Base-by-base conservation (phyloP, 2,797 vertebrate species). In the Rhinichthys osculus region DNA sequence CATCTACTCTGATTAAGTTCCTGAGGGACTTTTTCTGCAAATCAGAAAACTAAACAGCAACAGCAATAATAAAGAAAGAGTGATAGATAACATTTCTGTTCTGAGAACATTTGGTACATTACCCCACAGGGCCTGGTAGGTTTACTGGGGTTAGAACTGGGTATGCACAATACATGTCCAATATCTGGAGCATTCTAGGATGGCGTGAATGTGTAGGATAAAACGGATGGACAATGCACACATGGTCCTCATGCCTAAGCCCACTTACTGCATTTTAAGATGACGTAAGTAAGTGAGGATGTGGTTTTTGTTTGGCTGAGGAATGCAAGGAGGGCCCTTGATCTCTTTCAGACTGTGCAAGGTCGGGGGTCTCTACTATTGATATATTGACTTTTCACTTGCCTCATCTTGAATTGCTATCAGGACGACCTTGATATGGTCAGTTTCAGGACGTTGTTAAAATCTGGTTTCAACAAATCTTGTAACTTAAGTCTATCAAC, bases 101-200 rank as follows among this genome's bases (percentile, higher is more conserved):
- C 52, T 74, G 59, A 81, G 85, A 84, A 87, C 76, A 57, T 90
- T 89, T 72, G 87, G 62, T 59, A 77, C 52, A 84, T 85, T 70
- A 67, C 52, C 74, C 82, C 62, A 30, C 42, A 47, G 76, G 50
- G 82, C 66, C 62, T 82, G 83, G 78, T 91, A 72, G 80, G 66
- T 85, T 90, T 87, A 84, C 86, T 66, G 87, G 83, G 62, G 87
- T 92, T 86, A 69, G 66, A 14, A 85, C 82, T 84, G 86, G 86
- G 79, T 84, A 82, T 90, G 79, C 44, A 23, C 73, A 44, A 69
- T 87, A 79, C 88, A 91, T 52, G 47, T 35, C 73, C 70, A 87
- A 82, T 27, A 90, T 89, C 87, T 89, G 86, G 76, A 71, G 16
- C 50, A 57, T 66, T 54, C 64, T 23, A 40, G 79, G 47, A 42